Percentiles rank a stretch among this genome's conserved stretches.
Conservation (phyloP, 2,113 vertebrate genomes). For the Choloepus hoffmanni region DNA sequence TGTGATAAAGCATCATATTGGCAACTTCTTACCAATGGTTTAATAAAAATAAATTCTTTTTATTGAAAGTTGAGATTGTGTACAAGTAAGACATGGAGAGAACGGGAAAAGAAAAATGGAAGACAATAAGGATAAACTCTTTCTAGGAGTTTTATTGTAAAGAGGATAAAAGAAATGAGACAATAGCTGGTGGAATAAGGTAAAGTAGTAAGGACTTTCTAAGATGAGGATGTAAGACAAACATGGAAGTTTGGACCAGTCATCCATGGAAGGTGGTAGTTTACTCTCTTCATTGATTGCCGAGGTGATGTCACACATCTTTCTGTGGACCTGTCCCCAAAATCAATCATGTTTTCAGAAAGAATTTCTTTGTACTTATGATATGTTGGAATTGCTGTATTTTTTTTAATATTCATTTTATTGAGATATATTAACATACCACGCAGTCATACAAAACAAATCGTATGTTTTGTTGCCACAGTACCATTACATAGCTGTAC, state of each 20-base stretch:
- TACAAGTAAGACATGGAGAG: not conserved
- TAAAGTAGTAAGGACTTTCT: not conserved
- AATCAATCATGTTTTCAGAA: not conserved
- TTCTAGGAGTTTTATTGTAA: not conserved
- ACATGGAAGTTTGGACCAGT: not conserved
- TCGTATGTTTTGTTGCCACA: no score
- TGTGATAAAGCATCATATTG: not conserved
- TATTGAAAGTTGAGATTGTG: not conserved
- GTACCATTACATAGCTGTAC: no score
- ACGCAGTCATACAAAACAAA: no score
- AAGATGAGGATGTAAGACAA: no score
- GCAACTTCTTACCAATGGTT: not conserved
- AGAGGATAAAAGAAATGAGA: not conserved
- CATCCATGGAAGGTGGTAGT: not conserved
- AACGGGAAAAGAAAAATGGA: not conserved
- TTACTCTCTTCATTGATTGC: not conserved
- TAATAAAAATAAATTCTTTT: conserved; percentile 1
- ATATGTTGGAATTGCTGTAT: not conserved
- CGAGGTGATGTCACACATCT: not conserved
- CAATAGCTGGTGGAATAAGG: not conserved
- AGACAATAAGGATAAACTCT: not conserved
- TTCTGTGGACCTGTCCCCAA: not conserved
- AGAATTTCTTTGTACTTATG: not conserved
- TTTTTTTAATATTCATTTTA: no score
- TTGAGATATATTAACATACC: no score